These are phyloP conservation scores for Limanda limanda DNA, from an alignment of 2,113 vertebrate species.

Conservation along the genomic window DNA sequence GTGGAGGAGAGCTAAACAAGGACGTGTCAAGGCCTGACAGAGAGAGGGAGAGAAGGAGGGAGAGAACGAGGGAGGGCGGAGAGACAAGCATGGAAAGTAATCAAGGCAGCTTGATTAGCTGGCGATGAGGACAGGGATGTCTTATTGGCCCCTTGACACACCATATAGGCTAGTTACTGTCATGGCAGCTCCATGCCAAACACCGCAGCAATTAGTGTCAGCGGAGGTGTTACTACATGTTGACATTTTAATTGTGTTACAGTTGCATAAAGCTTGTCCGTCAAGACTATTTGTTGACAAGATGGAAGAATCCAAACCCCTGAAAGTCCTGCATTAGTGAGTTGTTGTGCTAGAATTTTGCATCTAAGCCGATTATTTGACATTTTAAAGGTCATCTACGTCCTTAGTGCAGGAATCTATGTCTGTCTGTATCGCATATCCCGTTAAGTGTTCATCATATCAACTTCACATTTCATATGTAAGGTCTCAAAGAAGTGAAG, in stretches of 20 bases:
- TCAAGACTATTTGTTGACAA: constrained; percentile 27
- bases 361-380: neutral
- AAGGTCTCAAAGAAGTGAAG: no score
- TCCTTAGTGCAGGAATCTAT: neutral
- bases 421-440: no score
- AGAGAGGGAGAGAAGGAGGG: constrained; percentile 43
- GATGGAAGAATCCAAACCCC: neutral
- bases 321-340: neutral
- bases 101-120: constrained; percentile 98
- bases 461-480: no score
- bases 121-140: constrained; percentile 89
- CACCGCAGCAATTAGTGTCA: constrained; percentile 67
- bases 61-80: constrained; percentile 40
- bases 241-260: constrained; percentile 62
- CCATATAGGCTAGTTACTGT: constrained; percentile 72
- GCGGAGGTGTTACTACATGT: constrained; percentile 49
- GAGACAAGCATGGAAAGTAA: constrained; percentile 98
- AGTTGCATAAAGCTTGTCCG: constrained; percentile 2
- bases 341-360: neutral
- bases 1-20: constrained; percentile 99
- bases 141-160: constrained; percentile 90
- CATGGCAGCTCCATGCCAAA: constrained; percentile 61
- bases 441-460: no score
- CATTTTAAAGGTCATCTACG: neutral
- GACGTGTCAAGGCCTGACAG: constrained; percentile 98